Evolutionary conservation across 1,140 invertebrate genomes (phyloP), one percentile per base, ranked within the genome.

Genomic region (Adelges cooleyi): DNA sequence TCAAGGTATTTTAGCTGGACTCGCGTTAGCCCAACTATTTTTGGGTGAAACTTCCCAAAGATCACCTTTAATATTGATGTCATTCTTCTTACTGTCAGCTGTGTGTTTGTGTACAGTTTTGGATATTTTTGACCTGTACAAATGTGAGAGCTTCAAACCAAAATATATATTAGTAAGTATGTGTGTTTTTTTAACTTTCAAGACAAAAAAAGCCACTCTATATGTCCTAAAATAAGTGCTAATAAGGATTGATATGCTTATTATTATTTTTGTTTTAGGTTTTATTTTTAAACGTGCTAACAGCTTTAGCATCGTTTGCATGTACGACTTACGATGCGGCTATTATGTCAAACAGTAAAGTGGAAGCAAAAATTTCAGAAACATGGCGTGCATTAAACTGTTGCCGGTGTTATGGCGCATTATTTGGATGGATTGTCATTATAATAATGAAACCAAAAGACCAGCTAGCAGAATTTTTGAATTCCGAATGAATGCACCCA

Each of bases 121-220:
- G 18, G 56, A 62, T 48, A 48, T 62, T 46, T 62, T 62, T 46
- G 56, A 62, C 17, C 33, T 62, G 6, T 46, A 62, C 27, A 62
- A 33, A 48, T 62, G 56, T 46, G 40, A 62, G 18, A 62, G 56
- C 17, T 62, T 62, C 40, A 62, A 62, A 48, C 40, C 56, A 33
- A 62, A 62, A 48, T 62, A 62, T 62, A 62, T 62, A 27, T 46
- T 62, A 48, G 56, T 62, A 48, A 62, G 56, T 62, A 20, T 48
- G 33, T n/a, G n/a, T n/a, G n/a, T n/a, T n/a, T n/a, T n/a, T n/a
- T n/a, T n/a, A n/a, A n/a, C n/a, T n/a, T n/a, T n/a, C n/a, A n/a
- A n/a, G n/a, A n/a, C n/a, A n/a, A n/a, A n/a, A n/a, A n/a, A n/a
- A n/a, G n/a, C n/a, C n/a, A n/a, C n/a, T n/a, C n/a, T n/a, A n/a